Evolutionary conservation across 2,888 invertebrate species (phyloP), one percentile per base, ranked within the genome.

Genomic region (Chloroclystis v-ata): DNA sequence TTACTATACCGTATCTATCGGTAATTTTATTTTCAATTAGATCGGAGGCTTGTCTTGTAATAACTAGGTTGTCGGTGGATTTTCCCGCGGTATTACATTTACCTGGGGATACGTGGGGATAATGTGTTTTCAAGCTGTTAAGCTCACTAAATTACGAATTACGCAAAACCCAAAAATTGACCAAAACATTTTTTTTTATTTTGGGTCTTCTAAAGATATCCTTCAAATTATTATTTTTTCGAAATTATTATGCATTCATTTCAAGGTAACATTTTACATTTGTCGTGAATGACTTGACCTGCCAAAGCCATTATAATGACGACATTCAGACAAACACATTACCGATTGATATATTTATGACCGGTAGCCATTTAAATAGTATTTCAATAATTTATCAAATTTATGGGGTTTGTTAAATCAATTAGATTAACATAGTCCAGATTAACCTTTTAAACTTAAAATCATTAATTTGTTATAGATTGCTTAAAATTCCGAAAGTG

Each of bases 11-110:
- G 16, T 39, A 30, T 48, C 45, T 30, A 37, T 41, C 20, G 28
- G 47, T 52, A 37, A 52, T 43, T 46, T 48, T 49, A 43, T 52
- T 52, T 52, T 52, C 52, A 52, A 46, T 52, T 52, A 52, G 40
- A 49, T 49, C 43, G 45, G 42, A 45, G 35, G 42, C 37, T 47
- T n/a, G 39, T 43, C 12, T 43, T 43, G 28, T 29, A 47, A 41
- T 40, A 33, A 38, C 11, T 24, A 33, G n/a, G 33, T 4, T 26
- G n/a, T 39, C n/a, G n/a, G n/a, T n/a, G n/a, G n/a, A n/a, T n/a
- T n/a, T n/a, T n/a, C n/a, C n/a, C n/a, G n/a, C n/a, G n/a, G n/a
- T n/a, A n/a, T n/a, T n/a, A n/a, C n/a, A n/a, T n/a, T n/a, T n/a
- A n/a, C n/a, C n/a, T n/a, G n/a, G n/a, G n/a, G n/a, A n/a, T n/a